These are phyloP conservation scores for Hetaerina titia DNA, from an alignment of 2,888 invertebrate species.

Conservation along the genomic window DNA sequence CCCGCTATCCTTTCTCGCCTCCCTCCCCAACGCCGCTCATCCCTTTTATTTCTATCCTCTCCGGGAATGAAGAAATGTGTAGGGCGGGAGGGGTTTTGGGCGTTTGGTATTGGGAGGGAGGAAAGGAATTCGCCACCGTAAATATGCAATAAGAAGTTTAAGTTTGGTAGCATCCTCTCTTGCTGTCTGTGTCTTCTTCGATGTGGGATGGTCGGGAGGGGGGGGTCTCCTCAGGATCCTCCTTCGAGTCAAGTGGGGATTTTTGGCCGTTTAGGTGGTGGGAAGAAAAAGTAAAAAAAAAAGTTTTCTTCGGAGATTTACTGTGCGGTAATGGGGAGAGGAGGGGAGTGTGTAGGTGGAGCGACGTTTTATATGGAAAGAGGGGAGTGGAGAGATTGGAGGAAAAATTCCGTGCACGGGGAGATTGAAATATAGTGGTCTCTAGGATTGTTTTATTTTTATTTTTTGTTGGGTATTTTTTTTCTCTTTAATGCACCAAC, in stretches of 20 bases:
- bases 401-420: not conserved
- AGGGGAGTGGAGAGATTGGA: not conserved
- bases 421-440: constrained; percentile 17
- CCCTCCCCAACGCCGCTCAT: not conserved
- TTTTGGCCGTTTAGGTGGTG: constrained; percentile 26
- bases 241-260: constrained; percentile 57
- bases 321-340: not conserved
- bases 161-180: not conserved
- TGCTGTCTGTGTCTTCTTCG: not conserved
- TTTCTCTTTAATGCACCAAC: not conserved
- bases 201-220: not conserved
- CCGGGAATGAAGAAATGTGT: not conserved
- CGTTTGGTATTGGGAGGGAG: not conserved
- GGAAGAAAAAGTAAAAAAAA: not conserved
- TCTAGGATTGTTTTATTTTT: not conserved
- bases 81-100: not conserved
- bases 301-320: constrained; percentile 32
- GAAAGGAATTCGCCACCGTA: constrained; percentile 10
- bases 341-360: not conserved
- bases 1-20: not conserved
- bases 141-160: constrained; percentile 30
- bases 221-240: not conserved
- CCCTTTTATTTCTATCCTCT: constrained; percentile 27
- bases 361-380: not conserved
- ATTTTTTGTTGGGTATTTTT: not conserved